Evolutionary conservation across 2,113 vertebrate species (phyloP).

Genomic region (Dascyllus trimaculatus): DNA sequence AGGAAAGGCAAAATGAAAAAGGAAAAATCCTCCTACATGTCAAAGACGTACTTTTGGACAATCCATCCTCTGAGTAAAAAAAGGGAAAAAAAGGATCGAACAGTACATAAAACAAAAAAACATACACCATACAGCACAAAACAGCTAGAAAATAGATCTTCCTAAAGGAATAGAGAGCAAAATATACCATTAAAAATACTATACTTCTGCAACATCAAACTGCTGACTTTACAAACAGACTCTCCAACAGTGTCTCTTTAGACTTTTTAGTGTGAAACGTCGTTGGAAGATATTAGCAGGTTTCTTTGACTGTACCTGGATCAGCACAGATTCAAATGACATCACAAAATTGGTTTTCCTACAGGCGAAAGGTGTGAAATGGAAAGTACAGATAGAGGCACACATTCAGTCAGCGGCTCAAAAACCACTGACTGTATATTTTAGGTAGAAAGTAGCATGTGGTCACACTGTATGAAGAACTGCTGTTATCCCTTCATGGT

Average conservation of each 20-base stretch:
- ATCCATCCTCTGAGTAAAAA: conserved; percentile 38
- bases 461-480: conserved; percentile 40
- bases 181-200: conserved; percentile 45
- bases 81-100: conserved; percentile 37
- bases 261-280: conserved; percentile 3
- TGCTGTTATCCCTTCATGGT: conserved; percentile 15
- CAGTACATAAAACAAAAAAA: conserved; percentile 24
- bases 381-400: conserved; percentile 71
- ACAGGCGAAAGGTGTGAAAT: conserved; percentile 49
- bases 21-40: neutral
- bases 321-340: conserved; percentile 58
- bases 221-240: conserved; percentile 47
- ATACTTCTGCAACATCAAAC: conserved; percentile 50
- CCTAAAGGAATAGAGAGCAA: conserved; percentile 56
- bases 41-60: conserved; percentile 18
- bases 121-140: conserved; percentile 31
- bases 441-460: conserved; percentile 66
- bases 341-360: conserved; percentile 38
- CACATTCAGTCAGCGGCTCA: conserved; percentile 70
- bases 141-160: conserved; percentile 40
- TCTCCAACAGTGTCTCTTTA: conserved; percentile 24
- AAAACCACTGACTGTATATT: conserved; percentile 59
- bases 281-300: conserved; percentile 47
- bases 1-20: conserved; percentile 22
- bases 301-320: conserved; percentile 39